Conservation (phyloP, 1,140 invertebrate genomes). For the Diabrotica virgifera region DNA sequence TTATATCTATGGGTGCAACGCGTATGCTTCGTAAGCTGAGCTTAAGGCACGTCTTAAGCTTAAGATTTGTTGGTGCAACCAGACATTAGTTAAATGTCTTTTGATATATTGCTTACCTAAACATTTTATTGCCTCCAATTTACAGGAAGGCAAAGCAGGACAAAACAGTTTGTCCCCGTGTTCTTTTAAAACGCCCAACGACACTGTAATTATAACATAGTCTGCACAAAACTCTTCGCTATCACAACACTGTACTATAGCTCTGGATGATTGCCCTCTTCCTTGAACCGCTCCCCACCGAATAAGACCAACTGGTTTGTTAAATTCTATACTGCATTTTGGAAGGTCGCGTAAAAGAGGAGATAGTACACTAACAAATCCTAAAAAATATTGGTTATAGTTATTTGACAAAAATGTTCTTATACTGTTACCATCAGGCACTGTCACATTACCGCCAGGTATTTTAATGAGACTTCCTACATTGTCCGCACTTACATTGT, state of each 20-base stretch:
- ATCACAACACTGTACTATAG: slow-evolving; percentile 65
- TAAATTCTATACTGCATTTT: slow-evolving; percentile 56
- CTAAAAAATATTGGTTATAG: neutral
- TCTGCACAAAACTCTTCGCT: slow-evolving; percentile 70
- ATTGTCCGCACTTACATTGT: slow-evolving; percentile 62
- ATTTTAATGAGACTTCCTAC: slow-evolving; percentile 63
- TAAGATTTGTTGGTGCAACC: too few species aligned
- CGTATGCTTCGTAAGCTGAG: too few species aligned
- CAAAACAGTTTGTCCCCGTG: slow-evolving; percentile 71
- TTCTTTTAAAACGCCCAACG: slow-evolving; percentile 80
- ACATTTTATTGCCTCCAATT: slow-evolving; percentile 70
- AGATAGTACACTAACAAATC: slow-evolving; percentile 60
- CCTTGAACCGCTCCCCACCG: slow-evolving; percentile 58
- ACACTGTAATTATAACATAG: slow-evolving; percentile 79
- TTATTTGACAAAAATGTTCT: neutral
- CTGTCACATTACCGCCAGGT: slow-evolving; percentile 62
- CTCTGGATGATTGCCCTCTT: slow-evolving; percentile 51
- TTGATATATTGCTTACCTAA: slow-evolving; percentile 22
- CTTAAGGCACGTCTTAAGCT: too few species aligned
- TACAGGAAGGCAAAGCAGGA: slow-evolving; percentile 69
- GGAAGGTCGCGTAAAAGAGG: slow-evolving; percentile 60
- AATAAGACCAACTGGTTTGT: slow-evolving; percentile 61
- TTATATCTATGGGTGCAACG: too few species aligned
- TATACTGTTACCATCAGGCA: slow-evolving; percentile 55
- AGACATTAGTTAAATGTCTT: too few species aligned